A percentile compares a stretch with the other conserved stretches of the same genome.
Conservation (phyloP, 2,113 vertebrate species). For the Triplophysa rosa region DNA sequence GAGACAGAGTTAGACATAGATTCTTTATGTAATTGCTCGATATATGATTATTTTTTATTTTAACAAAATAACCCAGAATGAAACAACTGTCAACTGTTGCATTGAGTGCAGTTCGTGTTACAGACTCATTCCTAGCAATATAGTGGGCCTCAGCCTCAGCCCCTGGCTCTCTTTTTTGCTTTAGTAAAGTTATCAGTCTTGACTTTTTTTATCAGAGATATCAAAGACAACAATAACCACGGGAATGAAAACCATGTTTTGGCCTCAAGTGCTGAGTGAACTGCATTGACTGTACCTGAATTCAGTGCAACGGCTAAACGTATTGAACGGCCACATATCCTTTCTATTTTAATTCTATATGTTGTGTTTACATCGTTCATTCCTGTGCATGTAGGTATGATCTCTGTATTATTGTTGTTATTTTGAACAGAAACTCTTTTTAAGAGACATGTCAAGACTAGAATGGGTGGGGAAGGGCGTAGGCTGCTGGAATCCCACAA, state of each 20-base stretch:
- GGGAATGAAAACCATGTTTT: neutral
- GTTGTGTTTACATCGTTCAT: neutral
- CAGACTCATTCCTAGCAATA: neutral
- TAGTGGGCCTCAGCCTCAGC: neutral
- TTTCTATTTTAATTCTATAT: neutral
- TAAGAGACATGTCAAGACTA: slow-evolving; percentile 44
- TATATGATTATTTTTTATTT: too few relatives aligned
- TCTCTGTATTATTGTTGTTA: neutral
- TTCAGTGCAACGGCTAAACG: too few relatives aligned
- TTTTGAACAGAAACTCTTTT: slow-evolving; percentile 28
- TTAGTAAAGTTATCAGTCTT: neutral
- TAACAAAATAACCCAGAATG: too few relatives aligned
- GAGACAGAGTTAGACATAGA: too few relatives aligned
- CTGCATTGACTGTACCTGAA: neutral
- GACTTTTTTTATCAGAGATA: neutral
- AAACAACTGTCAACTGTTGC: too few relatives aligned
- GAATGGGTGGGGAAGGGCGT: slow-evolving; percentile 42
- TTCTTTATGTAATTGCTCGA: too few relatives aligned
- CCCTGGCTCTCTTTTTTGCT: neutral
- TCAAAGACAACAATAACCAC: neutral
- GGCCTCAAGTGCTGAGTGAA: neutral
- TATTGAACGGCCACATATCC: too few relatives aligned
- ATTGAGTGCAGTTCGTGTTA: neutral
- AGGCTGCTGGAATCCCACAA: slow-evolving; percentile 44
- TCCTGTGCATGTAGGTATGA: neutral